Conservation (phyloP, 2,888 invertebrate species). For the Diarsia mendica region DNA sequence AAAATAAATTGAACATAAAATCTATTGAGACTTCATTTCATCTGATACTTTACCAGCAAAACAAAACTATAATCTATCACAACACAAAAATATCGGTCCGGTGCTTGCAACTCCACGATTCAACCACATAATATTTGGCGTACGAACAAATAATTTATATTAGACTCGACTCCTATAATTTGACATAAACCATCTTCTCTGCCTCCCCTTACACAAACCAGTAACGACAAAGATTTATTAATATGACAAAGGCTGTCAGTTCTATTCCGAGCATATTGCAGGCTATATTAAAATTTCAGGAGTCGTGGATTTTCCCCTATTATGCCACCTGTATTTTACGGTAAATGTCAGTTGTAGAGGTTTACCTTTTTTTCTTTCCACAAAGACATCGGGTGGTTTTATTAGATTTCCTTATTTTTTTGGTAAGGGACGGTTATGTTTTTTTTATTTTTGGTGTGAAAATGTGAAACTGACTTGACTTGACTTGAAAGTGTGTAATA, state of each 20-base stretch:
- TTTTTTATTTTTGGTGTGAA: conserved; percentile 10
- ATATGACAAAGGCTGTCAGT: conserved; percentile 55
- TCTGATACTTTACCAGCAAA: neutral
- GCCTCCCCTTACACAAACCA: conserved; percentile 36
- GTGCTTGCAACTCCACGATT: neutral
- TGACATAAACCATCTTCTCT: neutral
- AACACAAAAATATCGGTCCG: neutral
- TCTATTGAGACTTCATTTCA: neutral
- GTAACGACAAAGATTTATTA: conserved; percentile 63
- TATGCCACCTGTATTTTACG: conserved; percentile 56
- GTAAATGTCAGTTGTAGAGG: conserved; percentile 44
- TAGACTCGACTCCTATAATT: neutral
- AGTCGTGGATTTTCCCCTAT: conserved; percentile 44
- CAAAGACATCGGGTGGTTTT: conserved; percentile 44
- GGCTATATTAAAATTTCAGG: conserved; percentile 64
- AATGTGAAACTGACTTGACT: too few species aligned
- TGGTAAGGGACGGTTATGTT: neutral
- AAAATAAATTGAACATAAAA: too few species aligned
- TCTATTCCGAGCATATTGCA: conserved; percentile 38
- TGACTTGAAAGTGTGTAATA: neutral
- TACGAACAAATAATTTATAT: neutral
- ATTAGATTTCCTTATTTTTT: conserved; percentile 52
- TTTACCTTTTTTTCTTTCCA: conserved; percentile 35
- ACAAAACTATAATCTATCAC: neutral
- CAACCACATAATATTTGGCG: neutral